Percentiles rank a stretch among this genome's conserved stretches.
Evolutionary conservation across 2,797 vertebrate species (phyloP).

Genomic region (Eulemur mongoz): DNA sequence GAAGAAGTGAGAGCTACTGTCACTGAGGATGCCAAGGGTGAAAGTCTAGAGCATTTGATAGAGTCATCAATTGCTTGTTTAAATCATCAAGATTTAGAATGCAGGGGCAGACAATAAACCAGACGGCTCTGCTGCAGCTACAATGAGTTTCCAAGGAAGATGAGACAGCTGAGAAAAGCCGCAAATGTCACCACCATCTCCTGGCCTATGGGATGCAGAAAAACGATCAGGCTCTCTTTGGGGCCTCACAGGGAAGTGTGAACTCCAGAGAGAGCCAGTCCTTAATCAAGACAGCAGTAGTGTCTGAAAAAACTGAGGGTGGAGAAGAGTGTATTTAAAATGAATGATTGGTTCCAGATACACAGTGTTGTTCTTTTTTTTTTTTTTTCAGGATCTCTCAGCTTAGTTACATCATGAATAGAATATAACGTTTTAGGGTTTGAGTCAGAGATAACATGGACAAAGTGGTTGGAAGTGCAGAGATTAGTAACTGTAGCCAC

Average conservation of each 20-base stretch:
- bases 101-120: neutral
- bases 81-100: neutral
- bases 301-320: neutral
- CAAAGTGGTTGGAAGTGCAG: neutral
- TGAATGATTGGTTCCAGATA: neutral
- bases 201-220: accelerated
- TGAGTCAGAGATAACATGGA: neutral
- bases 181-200: accelerated
- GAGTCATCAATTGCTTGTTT: neutral
- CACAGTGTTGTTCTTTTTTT: neutral
- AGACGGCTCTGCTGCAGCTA: neutral
- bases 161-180: neutral
- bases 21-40: neutral
- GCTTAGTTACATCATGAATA: neutral
- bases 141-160: neutral
- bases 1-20: neutral
- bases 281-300: neutral
- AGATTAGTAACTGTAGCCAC: neutral
- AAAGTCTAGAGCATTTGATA: neutral
- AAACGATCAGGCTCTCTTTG: too few species aligned
- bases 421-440: neutral
- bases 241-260: neutral
- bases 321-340: neutral
- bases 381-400: neutral
- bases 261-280: neutral